Conservation (phyloP, 2,797 vertebrate genomes). For the Microctenopoma lineatum region DNA sequence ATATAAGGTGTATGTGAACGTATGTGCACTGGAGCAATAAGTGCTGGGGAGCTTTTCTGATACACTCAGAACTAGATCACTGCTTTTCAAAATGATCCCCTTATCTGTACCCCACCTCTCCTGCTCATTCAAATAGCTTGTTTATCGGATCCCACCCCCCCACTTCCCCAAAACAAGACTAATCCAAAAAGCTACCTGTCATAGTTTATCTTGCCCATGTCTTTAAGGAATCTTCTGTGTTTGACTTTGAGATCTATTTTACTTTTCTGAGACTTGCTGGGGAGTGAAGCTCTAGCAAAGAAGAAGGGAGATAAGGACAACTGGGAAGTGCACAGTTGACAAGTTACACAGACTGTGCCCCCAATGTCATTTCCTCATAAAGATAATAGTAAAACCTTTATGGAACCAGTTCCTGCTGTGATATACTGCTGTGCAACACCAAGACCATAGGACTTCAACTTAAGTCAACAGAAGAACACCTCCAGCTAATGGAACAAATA, state of each 20-base stretch:
- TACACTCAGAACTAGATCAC: slow-evolving; percentile 74
- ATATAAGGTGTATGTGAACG: slow-evolving; percentile 40
- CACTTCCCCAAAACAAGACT: slow-evolving; percentile 69
- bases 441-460: slow-evolving; percentile 26
- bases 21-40: slow-evolving; percentile 56
- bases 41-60: slow-evolving; percentile 70
- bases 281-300: slow-evolving; percentile 69
- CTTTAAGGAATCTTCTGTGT: slow-evolving; percentile 75
- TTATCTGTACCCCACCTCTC: slow-evolving; percentile 68
- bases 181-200: slow-evolving; percentile 79
- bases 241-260: slow-evolving; percentile 79
- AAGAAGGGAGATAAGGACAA: slow-evolving; percentile 71
- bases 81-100: slow-evolving; percentile 72
- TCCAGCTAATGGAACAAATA: slow-evolving; percentile 45
- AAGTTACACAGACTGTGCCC: slow-evolving; percentile 62
- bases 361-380: slow-evolving; percentile 67
- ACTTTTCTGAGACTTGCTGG: slow-evolving; percentile 64
- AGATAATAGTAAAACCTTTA: slow-evolving; percentile 68
- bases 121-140: slow-evolving; percentile 79
- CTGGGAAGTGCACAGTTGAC: slow-evolving; percentile 58
- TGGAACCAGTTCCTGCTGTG: slow-evolving; percentile 46
- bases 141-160: slow-evolving; percentile 73
- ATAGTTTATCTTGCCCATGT: slow-evolving; percentile 69
- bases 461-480: slow-evolving; percentile 33
- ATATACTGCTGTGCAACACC: slow-evolving; percentile 56